These are phyloP conservation scores for Dipodomys merriami DNA, from an alignment of 2,113 vertebrate species.

Conservation along the genomic window DNA sequence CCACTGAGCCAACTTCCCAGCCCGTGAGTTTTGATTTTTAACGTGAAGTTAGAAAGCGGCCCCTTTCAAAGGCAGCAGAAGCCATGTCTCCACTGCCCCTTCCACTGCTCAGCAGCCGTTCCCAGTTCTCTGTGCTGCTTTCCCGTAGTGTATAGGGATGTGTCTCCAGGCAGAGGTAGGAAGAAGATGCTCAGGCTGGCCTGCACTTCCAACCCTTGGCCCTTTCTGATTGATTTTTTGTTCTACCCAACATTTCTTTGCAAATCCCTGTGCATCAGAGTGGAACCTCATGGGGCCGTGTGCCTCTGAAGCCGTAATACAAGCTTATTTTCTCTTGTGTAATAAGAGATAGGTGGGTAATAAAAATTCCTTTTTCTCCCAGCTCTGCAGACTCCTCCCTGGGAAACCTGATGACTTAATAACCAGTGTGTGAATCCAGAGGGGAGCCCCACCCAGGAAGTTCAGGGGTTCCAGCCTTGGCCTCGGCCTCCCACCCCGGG, in stretches of 20 bases:
- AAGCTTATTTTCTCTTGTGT: slow-evolving; percentile 12
- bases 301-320: not conserved
- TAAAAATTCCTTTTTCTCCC: slow-evolving; percentile 17
- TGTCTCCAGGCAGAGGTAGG: not conserved
- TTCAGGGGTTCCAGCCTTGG: not conserved
- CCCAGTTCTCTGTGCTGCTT: not conserved
- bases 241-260: not conserved
- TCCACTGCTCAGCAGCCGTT: accelerated
- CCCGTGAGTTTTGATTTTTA: no score
- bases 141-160: no score
- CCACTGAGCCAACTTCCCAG: no score
- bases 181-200: not conserved
- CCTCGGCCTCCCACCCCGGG: not conserved
- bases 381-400: not conserved
- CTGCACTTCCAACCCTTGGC: not conserved
- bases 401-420: slow-evolving; percentile 55
- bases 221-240: not conserved
- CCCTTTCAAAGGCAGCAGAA: not conserved
- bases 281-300: not conserved
- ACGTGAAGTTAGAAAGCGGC: not conserved
- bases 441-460: slow-evolving; percentile 27
- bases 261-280: not conserved
- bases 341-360: not conserved
- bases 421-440: not conserved
- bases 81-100: not conserved